Conservation (phyloP, 2,113 vertebrate genomes). For the Empidonax alnorum region DNA sequence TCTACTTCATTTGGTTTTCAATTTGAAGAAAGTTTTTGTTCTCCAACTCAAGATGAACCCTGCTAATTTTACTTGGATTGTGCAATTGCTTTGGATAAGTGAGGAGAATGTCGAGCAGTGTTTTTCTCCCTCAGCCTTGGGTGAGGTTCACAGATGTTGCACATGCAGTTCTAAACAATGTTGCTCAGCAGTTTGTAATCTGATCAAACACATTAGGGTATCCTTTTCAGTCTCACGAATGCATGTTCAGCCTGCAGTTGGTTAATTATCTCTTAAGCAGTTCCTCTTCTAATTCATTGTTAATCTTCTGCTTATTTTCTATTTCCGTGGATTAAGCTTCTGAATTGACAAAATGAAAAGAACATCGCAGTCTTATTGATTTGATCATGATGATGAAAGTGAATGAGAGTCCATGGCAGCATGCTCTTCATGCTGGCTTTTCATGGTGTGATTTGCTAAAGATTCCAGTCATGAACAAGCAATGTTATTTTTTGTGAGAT, state of each 20-base stretch:
- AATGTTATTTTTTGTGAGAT: not conserved
- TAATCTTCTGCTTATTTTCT: not conserved
- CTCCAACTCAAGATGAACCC: not conserved
- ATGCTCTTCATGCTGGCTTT: not conserved
- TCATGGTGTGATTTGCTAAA: not conserved
- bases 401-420: not conserved
- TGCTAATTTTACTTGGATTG: not conserved
- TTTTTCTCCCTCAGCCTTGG: not conserved
- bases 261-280: not conserved
- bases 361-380: not conserved
- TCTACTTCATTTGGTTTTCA: not conserved
- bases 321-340: not conserved
- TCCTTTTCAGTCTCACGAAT: not conserved
- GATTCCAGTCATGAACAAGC: not conserved
- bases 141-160: constrained; percentile 14
- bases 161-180: not conserved
- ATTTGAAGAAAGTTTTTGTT: not conserved
- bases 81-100: not conserved
- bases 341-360: not conserved
- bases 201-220: not conserved
- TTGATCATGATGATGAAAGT: not conserved
- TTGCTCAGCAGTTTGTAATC: constrained; percentile 11
- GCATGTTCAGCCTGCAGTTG: not conserved
- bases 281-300: not conserved
- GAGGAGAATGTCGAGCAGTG: not conserved